Percentiles rank a stretch among this genome's conserved stretches.
These are phyloP conservation scores for Ianthella basta DNA, from an alignment of 37 sponge, comb jelly and placozoan species.

Conservation along the genomic window DNA sequence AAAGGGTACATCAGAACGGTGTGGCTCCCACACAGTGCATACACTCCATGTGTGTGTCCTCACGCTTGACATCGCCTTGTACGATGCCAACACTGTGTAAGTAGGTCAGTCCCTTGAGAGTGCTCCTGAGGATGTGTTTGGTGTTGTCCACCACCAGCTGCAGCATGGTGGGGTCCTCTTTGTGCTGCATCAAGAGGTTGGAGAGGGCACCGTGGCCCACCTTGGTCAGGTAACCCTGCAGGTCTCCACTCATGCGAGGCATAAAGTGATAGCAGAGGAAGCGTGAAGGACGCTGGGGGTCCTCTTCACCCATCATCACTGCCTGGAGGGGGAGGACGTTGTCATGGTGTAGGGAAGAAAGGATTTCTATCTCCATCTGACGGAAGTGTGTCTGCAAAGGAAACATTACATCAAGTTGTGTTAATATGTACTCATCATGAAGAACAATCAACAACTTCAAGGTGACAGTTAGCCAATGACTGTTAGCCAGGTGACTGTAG, in stretches of 20 bases:
- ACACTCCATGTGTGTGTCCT: too few species aligned
- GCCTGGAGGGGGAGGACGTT: slow-evolving; percentile 50
- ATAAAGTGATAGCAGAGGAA: slow-evolving; percentile 53
- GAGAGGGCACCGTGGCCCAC: slow-evolving; percentile 12
- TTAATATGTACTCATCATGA: too few species aligned
- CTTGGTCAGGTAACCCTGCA: background rate
- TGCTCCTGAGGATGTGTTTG: slow-evolving; percentile 28
- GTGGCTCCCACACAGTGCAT: too few species aligned
- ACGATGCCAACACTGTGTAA: slow-evolving; percentile 26
- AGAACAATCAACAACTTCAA: too few species aligned
- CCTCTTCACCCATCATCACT: slow-evolving; percentile 49
- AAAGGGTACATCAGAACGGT: too few species aligned
- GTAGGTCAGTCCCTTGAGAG: slow-evolving; percentile 22
- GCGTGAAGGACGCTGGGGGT: slow-evolving; percentile 26
- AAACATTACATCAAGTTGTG: too few species aligned
- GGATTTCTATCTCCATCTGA: slow-evolving; percentile 28
- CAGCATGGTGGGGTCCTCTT: slow-evolving; percentile 8
- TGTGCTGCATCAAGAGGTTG: slow-evolving; percentile 9
- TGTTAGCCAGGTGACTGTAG: too few species aligned
- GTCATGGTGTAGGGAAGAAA: slow-evolving; percentile 29
- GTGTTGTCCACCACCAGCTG: slow-evolving; percentile 21
- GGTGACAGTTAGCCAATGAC: too few species aligned
- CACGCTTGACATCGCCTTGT: slow-evolving; percentile 55
- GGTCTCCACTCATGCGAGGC: slow-evolving; percentile 42
- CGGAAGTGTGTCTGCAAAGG: slow-evolving; percentile 48